Conservation (phyloP, 2,797 vertebrate genomes). For the Manis javanica region DNA sequence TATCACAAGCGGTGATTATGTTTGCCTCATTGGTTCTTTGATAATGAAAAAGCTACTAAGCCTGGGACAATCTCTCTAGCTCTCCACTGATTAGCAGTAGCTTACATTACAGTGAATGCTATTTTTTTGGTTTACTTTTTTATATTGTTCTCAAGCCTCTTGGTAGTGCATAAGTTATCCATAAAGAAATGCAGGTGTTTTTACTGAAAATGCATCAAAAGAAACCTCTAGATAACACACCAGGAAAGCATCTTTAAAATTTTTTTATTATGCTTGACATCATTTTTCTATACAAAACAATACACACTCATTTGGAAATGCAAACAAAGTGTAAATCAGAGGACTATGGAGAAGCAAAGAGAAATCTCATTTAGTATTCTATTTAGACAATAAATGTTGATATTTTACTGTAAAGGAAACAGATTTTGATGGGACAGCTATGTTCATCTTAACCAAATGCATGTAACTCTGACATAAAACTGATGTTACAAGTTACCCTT, state of each 20-base stretch:
- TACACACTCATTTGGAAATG: not conserved
- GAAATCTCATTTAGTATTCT: conserved; percentile 20
- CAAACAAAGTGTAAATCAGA: not conserved
- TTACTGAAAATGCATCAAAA: conserved; percentile 30
- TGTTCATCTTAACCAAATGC: not conserved
- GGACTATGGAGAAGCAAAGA: not conserved
- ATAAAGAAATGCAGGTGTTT: conserved; percentile 46
- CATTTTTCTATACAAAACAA: not conserved
- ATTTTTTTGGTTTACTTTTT: not conserved
- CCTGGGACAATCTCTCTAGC: not conserved
- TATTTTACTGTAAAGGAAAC: not conserved
- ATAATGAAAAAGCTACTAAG: not conserved
- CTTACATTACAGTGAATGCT: not conserved
- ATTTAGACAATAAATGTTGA: not conserved
- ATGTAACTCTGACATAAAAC: not conserved
- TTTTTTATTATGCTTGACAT: not conserved
- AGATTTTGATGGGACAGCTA: not conserved
- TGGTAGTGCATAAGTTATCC: not conserved
- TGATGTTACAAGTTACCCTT: not conserved
- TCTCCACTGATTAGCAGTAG: not conserved
- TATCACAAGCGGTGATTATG: not conserved
- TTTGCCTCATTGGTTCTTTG: not conserved
- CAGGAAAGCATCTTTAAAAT: conserved; percentile 17
- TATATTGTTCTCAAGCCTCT: not conserved
- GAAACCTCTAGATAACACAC: not conserved